Evolutionary conservation across 2,888 invertebrate genomes (phyloP).

Genomic region (Emmelina monodactyla): DNA sequence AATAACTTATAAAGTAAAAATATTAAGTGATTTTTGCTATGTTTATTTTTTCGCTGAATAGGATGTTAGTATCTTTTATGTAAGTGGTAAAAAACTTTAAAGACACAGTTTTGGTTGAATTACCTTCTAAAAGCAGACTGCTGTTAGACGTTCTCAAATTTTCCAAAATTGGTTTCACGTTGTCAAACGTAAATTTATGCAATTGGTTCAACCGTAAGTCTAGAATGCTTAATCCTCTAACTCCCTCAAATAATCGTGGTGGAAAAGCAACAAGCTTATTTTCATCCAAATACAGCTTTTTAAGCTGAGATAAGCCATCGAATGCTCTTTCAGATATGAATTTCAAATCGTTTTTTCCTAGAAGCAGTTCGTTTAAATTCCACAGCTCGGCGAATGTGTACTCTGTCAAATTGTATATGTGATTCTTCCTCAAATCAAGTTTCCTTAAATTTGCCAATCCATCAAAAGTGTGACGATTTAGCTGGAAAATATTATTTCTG

Average conservation of each 20-base stretch:
- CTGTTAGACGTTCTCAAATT: conserved; percentile 79
- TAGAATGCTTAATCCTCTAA: conserved; percentile 74
- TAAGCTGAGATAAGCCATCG: conserved; percentile 75
- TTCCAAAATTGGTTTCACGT: conserved; percentile 78
- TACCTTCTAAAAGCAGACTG: conserved; percentile 80
- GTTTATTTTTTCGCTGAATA: not conserved
- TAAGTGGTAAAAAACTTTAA: conserved; percentile 42
- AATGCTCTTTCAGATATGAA: conserved; percentile 80
- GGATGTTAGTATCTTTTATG: conserved; percentile 8
- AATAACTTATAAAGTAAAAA: not conserved
- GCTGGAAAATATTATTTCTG: conserved; percentile 75
- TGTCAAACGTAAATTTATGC: conserved; percentile 78
- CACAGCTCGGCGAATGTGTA: conserved; percentile 82
- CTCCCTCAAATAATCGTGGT: conserved; percentile 75
- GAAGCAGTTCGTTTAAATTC: conserved; percentile 72
- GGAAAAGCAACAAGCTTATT: conserved; percentile 78
- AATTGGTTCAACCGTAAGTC: conserved; percentile 81
- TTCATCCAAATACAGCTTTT: conserved; percentile 75
- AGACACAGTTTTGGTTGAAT: too few relatives aligned
- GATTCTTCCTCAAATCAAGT: conserved; percentile 77
- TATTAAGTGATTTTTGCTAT: not conserved
- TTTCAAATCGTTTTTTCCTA: conserved; percentile 75
- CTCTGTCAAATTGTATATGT: conserved; percentile 79
- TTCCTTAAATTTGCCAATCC: conserved; percentile 77
- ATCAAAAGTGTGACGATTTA: conserved; percentile 79